These are phyloP conservation scores for Nemurella pictetii DNA, from an alignment of 2,888 invertebrate genomes.

Conservation along the genomic window DNA sequence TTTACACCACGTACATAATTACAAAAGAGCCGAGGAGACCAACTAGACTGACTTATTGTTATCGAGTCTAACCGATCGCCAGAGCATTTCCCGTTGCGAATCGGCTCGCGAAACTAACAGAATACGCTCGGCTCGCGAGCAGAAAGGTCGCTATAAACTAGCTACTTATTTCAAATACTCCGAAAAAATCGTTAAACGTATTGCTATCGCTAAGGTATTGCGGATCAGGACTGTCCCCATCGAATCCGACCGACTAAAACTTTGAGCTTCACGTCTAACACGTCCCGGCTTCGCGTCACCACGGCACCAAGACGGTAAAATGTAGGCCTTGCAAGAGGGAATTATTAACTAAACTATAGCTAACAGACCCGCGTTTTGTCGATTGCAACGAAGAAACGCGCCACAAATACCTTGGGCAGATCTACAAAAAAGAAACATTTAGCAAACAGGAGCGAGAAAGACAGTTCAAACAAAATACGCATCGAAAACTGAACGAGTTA, in stretches of 20 bases:
- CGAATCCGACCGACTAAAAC: background rate
- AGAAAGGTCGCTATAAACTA: background rate
- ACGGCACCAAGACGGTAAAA: background rate
- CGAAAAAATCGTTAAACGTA: background rate
- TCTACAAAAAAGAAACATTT: too few relatives aligned
- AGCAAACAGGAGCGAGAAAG: too few relatives aligned
- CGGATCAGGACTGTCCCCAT: background rate
- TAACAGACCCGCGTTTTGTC: background rate
- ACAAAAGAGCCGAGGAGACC: background rate
- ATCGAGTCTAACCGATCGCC: background rate
- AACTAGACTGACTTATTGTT: too few relatives aligned
- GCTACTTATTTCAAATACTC: background rate
- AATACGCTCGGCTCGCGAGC: background rate
- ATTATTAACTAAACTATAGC: background rate
- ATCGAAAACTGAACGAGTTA: too few relatives aligned
- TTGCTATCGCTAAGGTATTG: background rate
- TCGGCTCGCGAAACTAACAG: background rate
- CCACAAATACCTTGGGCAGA: too few relatives aligned
- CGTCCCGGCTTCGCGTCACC: background rate
- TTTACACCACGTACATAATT: background rate
- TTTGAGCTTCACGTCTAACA: background rate
- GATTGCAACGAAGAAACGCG: too few relatives aligned
- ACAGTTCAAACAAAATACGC: too few relatives aligned
- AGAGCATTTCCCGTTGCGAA: background rate
- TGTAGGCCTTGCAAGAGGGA: background rate